Conservation (phyloP, 2,113 vertebrate species). For the Aegithalos caudatus region DNA sequence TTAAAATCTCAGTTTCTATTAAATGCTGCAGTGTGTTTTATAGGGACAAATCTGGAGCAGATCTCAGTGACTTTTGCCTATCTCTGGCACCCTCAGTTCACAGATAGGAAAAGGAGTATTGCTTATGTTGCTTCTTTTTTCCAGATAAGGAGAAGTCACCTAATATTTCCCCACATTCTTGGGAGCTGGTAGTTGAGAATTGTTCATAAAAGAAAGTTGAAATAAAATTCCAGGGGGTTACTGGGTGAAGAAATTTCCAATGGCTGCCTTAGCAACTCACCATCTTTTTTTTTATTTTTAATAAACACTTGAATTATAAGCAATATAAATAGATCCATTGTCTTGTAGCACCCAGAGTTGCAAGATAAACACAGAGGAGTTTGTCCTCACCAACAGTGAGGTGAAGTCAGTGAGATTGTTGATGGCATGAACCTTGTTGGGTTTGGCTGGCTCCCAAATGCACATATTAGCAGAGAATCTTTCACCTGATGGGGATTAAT, state of each 20-base stretch:
- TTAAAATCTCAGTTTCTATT: background rate
- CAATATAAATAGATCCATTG: slow-evolving; percentile 1
- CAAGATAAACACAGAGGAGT: background rate
- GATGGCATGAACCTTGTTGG: background rate
- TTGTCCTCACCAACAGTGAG: background rate
- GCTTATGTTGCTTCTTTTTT: background rate
- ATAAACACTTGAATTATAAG: background rate
- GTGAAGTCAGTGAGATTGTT: slow-evolving; percentile 21
- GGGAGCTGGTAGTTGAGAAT: background rate
- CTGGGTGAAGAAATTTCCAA: background rate
- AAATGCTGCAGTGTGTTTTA: background rate
- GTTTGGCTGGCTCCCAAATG: background rate
- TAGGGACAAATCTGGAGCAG: background rate
- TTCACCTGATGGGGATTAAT: background rate
- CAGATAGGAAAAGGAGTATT: background rate
- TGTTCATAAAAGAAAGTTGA: background rate
- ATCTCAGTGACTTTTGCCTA: background rate
- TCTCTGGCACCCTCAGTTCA: background rate
- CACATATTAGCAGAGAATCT: background rate
- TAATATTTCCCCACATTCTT: background rate
- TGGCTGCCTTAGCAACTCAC: background rate
- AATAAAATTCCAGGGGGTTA: background rate
- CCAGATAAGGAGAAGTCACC: background rate
- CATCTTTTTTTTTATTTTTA: rapidly evolving
- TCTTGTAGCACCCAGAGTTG: background rate